Base-by-base conservation (phyloP, 30 jellyfish, hydroid and myxozoan genomes). In the Rhopilema esculentum region DNA sequence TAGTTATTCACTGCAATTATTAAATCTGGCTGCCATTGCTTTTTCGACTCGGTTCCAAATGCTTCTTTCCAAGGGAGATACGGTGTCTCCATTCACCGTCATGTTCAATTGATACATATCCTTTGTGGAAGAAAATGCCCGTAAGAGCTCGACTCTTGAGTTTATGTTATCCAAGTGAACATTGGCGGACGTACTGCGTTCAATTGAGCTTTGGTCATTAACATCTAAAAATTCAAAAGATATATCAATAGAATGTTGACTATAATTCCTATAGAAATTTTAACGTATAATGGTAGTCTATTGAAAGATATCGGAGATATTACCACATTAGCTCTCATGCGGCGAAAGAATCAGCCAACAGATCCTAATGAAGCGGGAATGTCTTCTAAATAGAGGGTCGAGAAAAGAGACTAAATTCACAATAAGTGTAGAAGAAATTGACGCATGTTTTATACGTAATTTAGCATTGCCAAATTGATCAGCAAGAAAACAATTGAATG, bases 31-130 rank as follows among this genome's bases (percentile, higher is more conserved):
- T 6, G 83, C 82, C 92, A 84, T 72, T 72, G 52, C 80, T 40
- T 84, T 72, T 20, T 48, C 83, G 76, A 84, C 87, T 71, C 87
- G 72, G n/a, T 72, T 72, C 92, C 92, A 84, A 0, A 84, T 66
- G n/a, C 53, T 24, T 48, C 25, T 84, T 30, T 84, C 92, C 72
- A 84, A 65, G 21, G 92, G 92, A 28, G 92, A 65, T 28, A 84
- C 83, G 18, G 76, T 65, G 9, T 73, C 88, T 18, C 86, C 75
- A 72, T 71, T 25, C 80, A 84, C 72, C 0, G 87, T 25, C 29
- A 70, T 84, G 24, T 84, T 84, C 72, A 84, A 49, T 0, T 73
- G 69, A 27, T 84, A 84, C 77, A 70, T 33, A 23, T 72, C 92
- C 81, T 66, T 61, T 23, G 74, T 66, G 15, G 92, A 57, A 1